Evolutionary conservation across 2,797 vertebrate genomes (phyloP).

Genomic region (Pteronotus mesoamericanus): DNA sequence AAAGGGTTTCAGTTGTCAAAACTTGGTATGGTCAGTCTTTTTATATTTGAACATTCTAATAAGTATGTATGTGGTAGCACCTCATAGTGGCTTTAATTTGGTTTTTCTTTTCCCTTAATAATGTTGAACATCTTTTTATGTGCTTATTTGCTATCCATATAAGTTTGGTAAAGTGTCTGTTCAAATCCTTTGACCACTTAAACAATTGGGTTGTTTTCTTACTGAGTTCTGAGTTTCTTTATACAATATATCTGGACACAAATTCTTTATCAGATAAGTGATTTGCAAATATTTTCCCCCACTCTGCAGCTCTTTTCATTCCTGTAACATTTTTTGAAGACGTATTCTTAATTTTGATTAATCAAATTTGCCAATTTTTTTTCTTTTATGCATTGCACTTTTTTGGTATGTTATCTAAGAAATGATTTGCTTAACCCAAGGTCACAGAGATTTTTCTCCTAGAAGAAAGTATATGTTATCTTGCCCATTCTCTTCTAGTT

Average conservation of each 20-base stretch:
- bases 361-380: neutral
- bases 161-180: neutral
- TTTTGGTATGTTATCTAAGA: neutral
- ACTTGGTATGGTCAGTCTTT: neutral
- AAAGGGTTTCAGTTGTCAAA: neutral
- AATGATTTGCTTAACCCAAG: neutral
- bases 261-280: neutral
- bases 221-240: neutral
- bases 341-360: slow-evolving; percentile 5
- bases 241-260: neutral
- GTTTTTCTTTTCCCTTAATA: neutral
- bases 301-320: neutral
- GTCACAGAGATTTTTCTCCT: neutral
- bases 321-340: neutral
- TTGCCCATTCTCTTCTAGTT: neutral
- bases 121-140: neutral
- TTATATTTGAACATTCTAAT: neutral
- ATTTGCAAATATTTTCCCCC: neutral
- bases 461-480: neutral
- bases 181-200: neutral
- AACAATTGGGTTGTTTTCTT: neutral
- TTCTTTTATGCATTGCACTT: neutral
- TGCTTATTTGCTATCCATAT: neutral
- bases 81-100: neutral
- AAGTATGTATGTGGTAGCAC: neutral